Conservation (phyloP, 1,140 invertebrate genomes). For the Drosophila nasuta region DNA sequence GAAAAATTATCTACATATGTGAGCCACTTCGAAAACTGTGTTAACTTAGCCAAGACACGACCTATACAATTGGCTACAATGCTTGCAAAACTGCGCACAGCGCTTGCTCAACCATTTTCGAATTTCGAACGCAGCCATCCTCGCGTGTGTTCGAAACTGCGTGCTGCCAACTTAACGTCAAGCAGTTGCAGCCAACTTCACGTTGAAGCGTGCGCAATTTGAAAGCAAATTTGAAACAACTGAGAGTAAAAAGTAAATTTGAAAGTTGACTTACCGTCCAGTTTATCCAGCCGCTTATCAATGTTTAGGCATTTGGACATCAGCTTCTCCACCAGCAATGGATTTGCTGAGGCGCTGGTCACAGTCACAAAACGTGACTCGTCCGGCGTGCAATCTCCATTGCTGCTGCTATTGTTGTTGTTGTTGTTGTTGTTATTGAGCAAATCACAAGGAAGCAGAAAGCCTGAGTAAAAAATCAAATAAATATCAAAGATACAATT, state of each 20-base stretch:
- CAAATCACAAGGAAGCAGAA: conserved; percentile 61
- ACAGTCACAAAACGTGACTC: conserved; percentile 74
- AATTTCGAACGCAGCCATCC: conserved; percentile 5
- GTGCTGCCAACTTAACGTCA: conserved; percentile 22
- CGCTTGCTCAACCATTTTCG: not conserved
- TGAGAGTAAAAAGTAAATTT: not conserved
- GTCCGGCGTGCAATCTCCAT: conserved; percentile 61
- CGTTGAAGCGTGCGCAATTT: not conserved
- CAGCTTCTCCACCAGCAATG: conserved; percentile 79
- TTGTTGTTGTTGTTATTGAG: conserved; percentile 62
- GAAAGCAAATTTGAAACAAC: not conserved
- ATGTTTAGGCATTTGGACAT: conserved; percentile 79
- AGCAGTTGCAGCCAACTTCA: conserved; percentile 14
- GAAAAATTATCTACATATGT: not conserved
- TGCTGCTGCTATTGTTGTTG: conserved; percentile 38
- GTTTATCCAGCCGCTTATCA: conserved; percentile 65
- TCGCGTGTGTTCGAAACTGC: not conserved
- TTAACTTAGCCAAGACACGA: conserved; percentile 18
- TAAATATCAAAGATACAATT: not conserved
- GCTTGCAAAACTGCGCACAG: not conserved
- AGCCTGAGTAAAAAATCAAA: conserved; percentile 8
- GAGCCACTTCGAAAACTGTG: not conserved
- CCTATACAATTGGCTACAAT: not conserved
- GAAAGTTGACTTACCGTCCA: conserved; percentile 61
- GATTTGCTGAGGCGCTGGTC: conserved; percentile 79